A percentile compares a stretch with the other conserved stretches of the same genome.
Evolutionary conservation across 1,140 invertebrate species (phyloP).

Genomic region (Ostrea edulis): DNA sequence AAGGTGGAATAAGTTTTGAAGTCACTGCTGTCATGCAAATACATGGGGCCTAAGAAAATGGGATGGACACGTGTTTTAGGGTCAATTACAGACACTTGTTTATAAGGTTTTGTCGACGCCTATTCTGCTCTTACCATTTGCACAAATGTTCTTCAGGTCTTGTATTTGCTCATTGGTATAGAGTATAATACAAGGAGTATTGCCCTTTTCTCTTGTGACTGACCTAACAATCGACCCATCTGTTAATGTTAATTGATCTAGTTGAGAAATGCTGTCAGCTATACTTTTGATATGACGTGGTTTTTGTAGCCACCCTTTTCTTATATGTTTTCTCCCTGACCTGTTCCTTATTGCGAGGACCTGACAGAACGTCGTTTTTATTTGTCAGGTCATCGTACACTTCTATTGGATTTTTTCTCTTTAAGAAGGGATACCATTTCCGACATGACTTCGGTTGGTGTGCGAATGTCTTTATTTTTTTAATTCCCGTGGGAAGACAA

Average conservation of each 20-base stretch:
- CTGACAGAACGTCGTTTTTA: neutral
- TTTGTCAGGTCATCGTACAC: no score
- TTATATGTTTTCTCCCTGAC: neutral
- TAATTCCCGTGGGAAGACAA: no score
- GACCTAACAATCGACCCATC: constrained; percentile 42
- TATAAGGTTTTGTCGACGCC: constrained; percentile 56
- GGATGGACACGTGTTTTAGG: constrained; percentile 8
- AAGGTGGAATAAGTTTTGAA: constrained; percentile 49
- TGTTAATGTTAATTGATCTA: no score
- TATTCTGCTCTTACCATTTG: no score
- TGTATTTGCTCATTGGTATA: constrained; percentile 54
- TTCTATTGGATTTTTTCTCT: no score
- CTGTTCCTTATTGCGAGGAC: neutral
- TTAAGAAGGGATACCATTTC: no score
- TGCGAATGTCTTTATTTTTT: no score
- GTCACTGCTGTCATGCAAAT: constrained; percentile 55
- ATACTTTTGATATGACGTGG: no score
- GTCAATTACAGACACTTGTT: constrained; percentile 36
- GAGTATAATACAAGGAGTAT: constrained; percentile 48
- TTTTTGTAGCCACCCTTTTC: neutral
- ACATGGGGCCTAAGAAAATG: constrained; percentile 53
- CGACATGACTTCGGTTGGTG: no score
- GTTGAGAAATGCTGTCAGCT: no score
- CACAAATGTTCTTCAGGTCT: constrained; percentile 53
- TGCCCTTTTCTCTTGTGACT: constrained; percentile 38